Evolutionary conservation across 2,888 invertebrate genomes (phyloP), one percentile per base, ranked within the genome.

Genomic region (Itoplectis maculator): DNA sequence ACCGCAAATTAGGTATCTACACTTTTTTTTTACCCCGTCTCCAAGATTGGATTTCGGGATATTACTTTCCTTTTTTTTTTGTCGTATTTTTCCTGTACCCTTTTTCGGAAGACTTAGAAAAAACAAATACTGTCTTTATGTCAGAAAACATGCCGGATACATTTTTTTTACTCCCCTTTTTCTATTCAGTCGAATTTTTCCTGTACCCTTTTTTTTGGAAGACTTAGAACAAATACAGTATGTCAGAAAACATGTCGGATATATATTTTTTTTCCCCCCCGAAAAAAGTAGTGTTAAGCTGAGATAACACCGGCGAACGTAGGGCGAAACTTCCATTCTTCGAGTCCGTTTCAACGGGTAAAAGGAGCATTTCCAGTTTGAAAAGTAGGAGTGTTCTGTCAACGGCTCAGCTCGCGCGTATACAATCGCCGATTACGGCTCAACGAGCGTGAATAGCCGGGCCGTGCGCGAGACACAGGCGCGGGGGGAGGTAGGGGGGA

Each of bases 391-490:
- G 18, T 37, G 40, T 65, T 74, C 29, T 13, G 42, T 37, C 61
- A 68, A 56, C 61, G 68, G 79, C 66, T 76, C 54, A 51, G 59
- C 68, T 54, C 49, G 70, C 45, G 69, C 69, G 74, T 65, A 56
- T 61, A 84, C 74, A 82, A 84, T 84, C 79, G 75, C 42, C 72
- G 82, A 84, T 82, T 81, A 78, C 84, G 40, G 74, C 80, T 76
- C 80, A 63, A 82, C 80, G 82, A 81, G 54, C 81, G 68, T 61
- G 80, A 82, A 84, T 84, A 75, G 78, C 45, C 51, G 59, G 2
- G 75, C 42, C 37, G 42, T 54, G 54, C 15, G 42, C 23, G 72
- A 68, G 45, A 54, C 70, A 66, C 79, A 66, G 65, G 63, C 74
- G 69, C n/a, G n/a, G n/a, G n/a, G n/a, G n/a, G n/a, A n/a, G n/a